Evolutionary conservation across 2,888 invertebrate genomes (phyloP), one percentile per base, ranked within the genome.

Genomic region (Tetramorium bicarinatum): DNA sequence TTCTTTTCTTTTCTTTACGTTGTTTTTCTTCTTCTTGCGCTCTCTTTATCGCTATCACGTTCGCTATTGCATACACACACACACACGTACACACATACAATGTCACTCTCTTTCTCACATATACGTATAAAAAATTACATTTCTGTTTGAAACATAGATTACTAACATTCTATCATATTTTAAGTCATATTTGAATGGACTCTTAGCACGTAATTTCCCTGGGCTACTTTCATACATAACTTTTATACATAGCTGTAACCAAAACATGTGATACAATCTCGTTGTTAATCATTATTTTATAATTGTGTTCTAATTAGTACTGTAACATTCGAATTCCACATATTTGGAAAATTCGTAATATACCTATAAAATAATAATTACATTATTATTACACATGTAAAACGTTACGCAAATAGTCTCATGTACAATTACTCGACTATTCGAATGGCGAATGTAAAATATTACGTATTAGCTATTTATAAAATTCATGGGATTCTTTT

Each of bases 41-140:
- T 72, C 41, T 67, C 15, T 38, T 11, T 66, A 76, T 49, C 13
- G 21, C 34, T 75, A 47, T 75, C 56, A n/a, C n/a, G n/a, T n/a
- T n/a, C n/a, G n/a, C n/a, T n/a, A n/a, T n/a, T n/a, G n/a, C n/a
- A n/a, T n/a, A n/a, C 8, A 38, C 49, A 13, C 80, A 29, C 13
- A 9, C 3, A 15, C 47, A 52, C 11, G 61, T 34, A 4, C 47
- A n/a, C 13, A 29, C n/a, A 13, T 15, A 18, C 62, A 38, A 67
- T 49, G 7, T 59, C 34, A 29, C 64, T 47, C 21, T 29, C 52
- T 25, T 18, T 67, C 59, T 29, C 41, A 13, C 44, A 29, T 47
- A 29, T 79, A 71, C 69, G 75, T 59, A 44, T 69, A 21, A 44
- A 67, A 83, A 87, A 90, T 87, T 83, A 86, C 59, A 85, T 90